These are phyloP conservation scores for Onychostruthus taczanowskii DNA, from an alignment of 2,113 vertebrate genomes.

Conservation along the genomic window DNA sequence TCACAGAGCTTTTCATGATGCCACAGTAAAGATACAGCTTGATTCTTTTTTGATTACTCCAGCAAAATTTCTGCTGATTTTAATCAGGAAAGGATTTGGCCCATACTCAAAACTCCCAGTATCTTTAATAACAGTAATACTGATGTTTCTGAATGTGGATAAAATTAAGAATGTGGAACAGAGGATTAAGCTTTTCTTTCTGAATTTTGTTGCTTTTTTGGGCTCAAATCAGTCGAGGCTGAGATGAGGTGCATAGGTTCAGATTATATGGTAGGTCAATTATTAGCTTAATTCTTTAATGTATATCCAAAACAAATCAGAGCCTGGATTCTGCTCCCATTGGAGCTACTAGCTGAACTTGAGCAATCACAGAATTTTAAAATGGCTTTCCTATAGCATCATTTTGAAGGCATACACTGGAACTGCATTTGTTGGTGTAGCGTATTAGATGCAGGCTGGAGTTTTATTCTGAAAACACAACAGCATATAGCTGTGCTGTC, in stretches of 20 bases:
- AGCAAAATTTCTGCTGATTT: background rate
- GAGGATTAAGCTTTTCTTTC: background rate
- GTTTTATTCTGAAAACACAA: background rate
- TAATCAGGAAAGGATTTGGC: background rate
- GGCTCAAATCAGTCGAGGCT: background rate
- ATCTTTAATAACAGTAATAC: background rate
- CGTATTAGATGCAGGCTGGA: background rate
- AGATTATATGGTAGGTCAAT: background rate
- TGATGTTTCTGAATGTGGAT: background rate
- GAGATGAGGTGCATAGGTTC: background rate
- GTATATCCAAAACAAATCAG: background rate
- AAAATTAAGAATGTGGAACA: background rate
- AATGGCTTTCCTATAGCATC: background rate
- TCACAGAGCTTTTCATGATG: background rate
- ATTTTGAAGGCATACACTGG: background rate
- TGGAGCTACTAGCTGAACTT: background rate
- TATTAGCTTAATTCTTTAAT: background rate
- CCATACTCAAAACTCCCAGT: background rate
- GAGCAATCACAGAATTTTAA: background rate
- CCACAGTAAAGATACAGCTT: background rate
- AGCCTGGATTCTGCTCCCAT: background rate
- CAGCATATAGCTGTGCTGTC: fast-evolving
- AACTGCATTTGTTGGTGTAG: background rate
- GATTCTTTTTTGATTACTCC: background rate
- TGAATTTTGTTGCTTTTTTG: background rate